Evolutionary conservation across 2,888 invertebrate species (phyloP), one percentile per base, ranked within the genome.

Genomic region (Philaethria dido): DNA sequence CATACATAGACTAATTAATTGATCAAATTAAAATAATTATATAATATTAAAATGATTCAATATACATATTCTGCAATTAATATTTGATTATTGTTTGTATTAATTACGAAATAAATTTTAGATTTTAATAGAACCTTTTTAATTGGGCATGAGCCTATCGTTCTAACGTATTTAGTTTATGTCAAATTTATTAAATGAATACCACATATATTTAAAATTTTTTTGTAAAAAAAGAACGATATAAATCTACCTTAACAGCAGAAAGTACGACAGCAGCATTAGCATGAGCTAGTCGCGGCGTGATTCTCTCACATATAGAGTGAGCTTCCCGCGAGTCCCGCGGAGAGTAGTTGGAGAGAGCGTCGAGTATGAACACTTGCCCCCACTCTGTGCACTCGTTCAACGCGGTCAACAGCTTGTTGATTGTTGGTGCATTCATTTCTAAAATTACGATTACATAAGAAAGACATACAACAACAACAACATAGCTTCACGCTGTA

Each of bases 361-460:
- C 98, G 89, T 99, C 99, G 77, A 99, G 93, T 76, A 99, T 99
- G 91, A 99, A 99, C 67, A 99, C 99, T 88, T 99, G 99, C 0
- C 98, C 98, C 98, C 98, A 98, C 87, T 99, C 99, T 2, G 99
- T 99, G 87, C 99, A 99, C 88, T 99, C 99, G 87, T 99, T 99
- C 55, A 99, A 93, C 8, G 99, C 99, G 0, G 99, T 99, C 68
- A 99, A 92, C 14, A 99, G 93, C 88, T 99, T 99, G 92, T 99
- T 99, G 75, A 99, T 99, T 0, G 99, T 99, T 61, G 97, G 98
- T 6, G 98, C 97, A 88, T 99, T 99, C 95, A 99, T 97, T 89
- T 98, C 98, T 94, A 77, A 8, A 63, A 66, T 29, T 16, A 13
- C 4, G 6, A 29, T 13, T 13, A 39, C 13, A 13, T 9, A 39